Evolutionary conservation across 2,888 invertebrate genomes (phyloP), one percentile per base, ranked within the genome.

Genomic region (Drosophila anomelani): DNA sequence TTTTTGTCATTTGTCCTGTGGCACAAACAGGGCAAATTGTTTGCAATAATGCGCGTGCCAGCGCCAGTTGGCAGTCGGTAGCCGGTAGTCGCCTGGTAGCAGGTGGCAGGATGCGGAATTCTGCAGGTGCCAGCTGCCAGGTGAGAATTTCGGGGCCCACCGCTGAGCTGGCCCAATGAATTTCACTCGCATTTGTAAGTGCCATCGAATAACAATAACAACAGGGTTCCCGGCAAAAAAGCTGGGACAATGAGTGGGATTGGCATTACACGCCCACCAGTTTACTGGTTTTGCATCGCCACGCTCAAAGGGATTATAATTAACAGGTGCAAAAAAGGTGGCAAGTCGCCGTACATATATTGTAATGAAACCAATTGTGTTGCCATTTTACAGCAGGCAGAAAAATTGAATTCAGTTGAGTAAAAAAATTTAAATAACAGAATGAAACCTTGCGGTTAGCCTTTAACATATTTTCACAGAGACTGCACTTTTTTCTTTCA

Each of bases 21-120:
- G 78, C 84, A 78, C 87, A 54, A 86, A 84, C 85, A 76, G 79
- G 75, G 85, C 88, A 87, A 86, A 86, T 82, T 86, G 85, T 85
- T 86, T 87, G 85, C 82, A 82, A 89, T 89, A 87, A 89, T 85
- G 79, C 89, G 79, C 85, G 81, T 86, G 51, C 51, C 51, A 53
- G 36, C 51, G 51, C 36, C 23, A 53, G 34, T 53, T 15, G 36
- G 32, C 32, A 17, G 49, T 49, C 13, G 51, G 20, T 20, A 20
- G 49, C 7, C 17, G 51, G 32, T 9, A 51, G 34, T 34, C 17
- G 17, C 17, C 20, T 34, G 51, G 20, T 36, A 77, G 74, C 88
- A 81, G 63, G 79, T 71, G 77, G 81, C 51, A 36, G 36, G 51
- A 36, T 36, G 51, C 51, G 62, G 57, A 26, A 41, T 38, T 26